Percentiles rank a stretch among this genome's conserved stretches.
Evolutionary conservation across 2,113 vertebrate species (phyloP).

Genomic region (Poeciliopsis turrubarensis): DNA sequence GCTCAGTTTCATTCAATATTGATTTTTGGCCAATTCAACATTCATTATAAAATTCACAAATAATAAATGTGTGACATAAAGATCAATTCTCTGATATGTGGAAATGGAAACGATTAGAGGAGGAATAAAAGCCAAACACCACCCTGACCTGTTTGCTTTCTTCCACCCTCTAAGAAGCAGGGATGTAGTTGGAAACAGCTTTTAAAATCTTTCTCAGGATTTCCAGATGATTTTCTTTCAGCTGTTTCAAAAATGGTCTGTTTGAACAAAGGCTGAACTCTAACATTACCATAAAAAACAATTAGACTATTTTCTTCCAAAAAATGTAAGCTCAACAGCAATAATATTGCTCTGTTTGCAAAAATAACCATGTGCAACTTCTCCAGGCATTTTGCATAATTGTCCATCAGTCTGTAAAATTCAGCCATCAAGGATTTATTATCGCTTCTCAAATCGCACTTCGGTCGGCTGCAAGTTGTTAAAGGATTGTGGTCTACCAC

Average conservation of each 20-base stretch:
- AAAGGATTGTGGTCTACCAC: background rate
- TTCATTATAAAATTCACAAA: no score
- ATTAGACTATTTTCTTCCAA: background rate
- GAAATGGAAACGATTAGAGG: no score
- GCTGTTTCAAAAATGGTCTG: background rate
- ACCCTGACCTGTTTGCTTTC: background rate
- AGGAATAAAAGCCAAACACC: background rate
- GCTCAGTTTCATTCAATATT: no score
- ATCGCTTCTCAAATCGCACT: background rate
- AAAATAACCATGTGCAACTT: background rate
- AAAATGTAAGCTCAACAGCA: background rate
- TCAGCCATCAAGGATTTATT: background rate
- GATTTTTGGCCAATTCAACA: no score
- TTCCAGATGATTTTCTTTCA: background rate
- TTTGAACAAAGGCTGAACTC: background rate
- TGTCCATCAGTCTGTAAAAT: constrained; percentile 4
- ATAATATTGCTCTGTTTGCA: background rate
- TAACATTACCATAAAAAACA: background rate
- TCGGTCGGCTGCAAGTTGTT: background rate
- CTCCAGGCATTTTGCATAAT: background rate
- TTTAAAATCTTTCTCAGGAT: no score
- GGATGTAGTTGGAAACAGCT: no score
- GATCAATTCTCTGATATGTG: no score
- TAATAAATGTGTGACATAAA: no score
- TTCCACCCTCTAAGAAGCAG: background rate